Conservation (phyloP, 1,140 invertebrate genomes). For the Physella acuta region DNA sequence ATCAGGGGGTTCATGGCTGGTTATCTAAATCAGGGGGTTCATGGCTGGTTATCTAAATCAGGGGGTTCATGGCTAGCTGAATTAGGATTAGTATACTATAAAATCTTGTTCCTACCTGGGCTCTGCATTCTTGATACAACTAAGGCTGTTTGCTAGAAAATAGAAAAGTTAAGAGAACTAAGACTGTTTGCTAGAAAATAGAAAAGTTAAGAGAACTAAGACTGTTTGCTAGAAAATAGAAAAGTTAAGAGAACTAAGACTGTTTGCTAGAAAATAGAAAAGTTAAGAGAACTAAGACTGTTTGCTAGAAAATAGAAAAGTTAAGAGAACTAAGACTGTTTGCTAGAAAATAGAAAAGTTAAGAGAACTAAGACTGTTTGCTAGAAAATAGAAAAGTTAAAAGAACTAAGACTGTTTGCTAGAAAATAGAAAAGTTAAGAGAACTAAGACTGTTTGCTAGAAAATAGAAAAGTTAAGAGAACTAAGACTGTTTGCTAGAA, state of each 20-base stretch:
- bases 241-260: background rate
- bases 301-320: background rate
- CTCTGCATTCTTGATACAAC: background rate
- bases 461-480: too few relatives aligned
- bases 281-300: background rate
- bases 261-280: background rate
- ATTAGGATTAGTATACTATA: too few relatives aligned
- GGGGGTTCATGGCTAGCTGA: too few relatives aligned
- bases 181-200: background rate
- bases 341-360: background rate
- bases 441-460: background rate
- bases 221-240: background rate
- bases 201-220: background rate
- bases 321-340: background rate
- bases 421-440: background rate
- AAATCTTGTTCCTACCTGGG: too few relatives aligned
- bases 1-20: too few relatives aligned
- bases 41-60: too few relatives aligned
- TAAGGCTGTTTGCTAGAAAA: background rate
- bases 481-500: too few relatives aligned
- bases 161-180: background rate
- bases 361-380: background rate
- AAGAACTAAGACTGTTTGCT: background rate
- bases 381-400: background rate
- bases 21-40: too few relatives aligned